Base-by-base conservation (phyloP, 2,113 vertebrate genomes). In the Otis tarda region DNA sequence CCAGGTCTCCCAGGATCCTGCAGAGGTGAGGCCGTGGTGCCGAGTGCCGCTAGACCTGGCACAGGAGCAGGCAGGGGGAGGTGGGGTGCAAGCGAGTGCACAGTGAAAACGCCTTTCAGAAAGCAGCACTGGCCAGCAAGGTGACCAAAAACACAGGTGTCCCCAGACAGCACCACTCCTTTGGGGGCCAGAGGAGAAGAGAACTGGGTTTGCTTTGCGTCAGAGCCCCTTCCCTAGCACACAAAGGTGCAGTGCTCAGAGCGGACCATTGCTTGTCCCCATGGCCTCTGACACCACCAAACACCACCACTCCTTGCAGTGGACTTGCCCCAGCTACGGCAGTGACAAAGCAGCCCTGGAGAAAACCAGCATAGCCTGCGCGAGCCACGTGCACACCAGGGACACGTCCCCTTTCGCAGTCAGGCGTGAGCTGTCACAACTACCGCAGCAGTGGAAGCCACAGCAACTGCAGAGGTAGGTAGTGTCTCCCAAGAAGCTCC, bases 281-380 rank as follows among this genome's bases (percentile, higher is more conserved):
- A 4, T 27, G 64, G 6, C 35, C 41, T 45, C 53, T 8, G 22
- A 27, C 23, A 24, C 74, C 52, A 53, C 1, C 45, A 19, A 21
- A 3, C 0, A 8, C 1, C 13, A 7, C 0, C 10, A 1, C 8
- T 25, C 15, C 0, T 7, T 5, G 0, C 19, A 3, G 6, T 1
- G 7, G 4, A 2, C 25, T 7, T 35, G 60, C 9, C 59, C 50
- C 2, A 0, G 28, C 53, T 20, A 17, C 68, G 52, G 7, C 8
- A 4, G 35, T 1, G 7, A 7, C 50, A 61, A 30, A 22, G 12
- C 33, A 52, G 33, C 47, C 10, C 19, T 2, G 4, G 19, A 24
- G 43, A 7, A 57, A 13, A 19, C 35, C 3, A 28, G 39, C 21
- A 33, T 1, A 24, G 10, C 35, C 65, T 6, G 5, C 4, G 0